Evolutionary conservation across 2,797 vertebrate species (phyloP).

Genomic region (Esox lucius): DNA sequence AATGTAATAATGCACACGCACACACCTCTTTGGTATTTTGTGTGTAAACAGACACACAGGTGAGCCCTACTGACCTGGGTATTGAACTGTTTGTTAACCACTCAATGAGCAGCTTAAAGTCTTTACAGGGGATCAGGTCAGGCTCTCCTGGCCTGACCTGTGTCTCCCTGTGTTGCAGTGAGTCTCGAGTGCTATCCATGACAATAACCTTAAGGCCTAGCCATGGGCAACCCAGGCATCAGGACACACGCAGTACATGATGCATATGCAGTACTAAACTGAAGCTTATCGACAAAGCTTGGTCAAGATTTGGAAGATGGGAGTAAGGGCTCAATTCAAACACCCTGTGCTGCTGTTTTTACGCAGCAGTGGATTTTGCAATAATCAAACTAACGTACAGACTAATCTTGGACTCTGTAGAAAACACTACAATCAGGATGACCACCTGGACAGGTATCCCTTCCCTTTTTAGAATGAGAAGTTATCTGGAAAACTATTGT

Average conservation of each 20-base stretch:
- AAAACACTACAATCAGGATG: too few relatives aligned
- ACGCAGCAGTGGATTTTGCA: too few relatives aligned
- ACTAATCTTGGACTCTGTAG: too few relatives aligned
- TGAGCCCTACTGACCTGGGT: slow-evolving; percentile 46
- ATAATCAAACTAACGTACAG: too few relatives aligned
- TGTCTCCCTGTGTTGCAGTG: slow-evolving; percentile 11
- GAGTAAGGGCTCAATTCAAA: too few relatives aligned
- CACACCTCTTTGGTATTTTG: slow-evolving; percentile 45
- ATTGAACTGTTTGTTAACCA: slow-evolving; percentile 53
- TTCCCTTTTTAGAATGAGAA: too few relatives aligned
- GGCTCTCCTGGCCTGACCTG: slow-evolving; percentile 18
- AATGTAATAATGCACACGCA: not conserved
- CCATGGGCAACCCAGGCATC: slow-evolving; percentile 13
- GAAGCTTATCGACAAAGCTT: not conserved
- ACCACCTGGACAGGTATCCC: too few relatives aligned
- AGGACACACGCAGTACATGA: not conserved
- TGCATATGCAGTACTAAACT: not conserved
- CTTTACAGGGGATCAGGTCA: slow-evolving; percentile 72
- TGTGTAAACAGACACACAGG: slow-evolving; percentile 61
- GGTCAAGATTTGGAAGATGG: not conserved
- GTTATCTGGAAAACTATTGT: too few relatives aligned
- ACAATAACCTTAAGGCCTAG: slow-evolving; percentile 25
- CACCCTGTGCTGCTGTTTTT: not conserved
- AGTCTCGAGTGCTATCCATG: slow-evolving; percentile 33
- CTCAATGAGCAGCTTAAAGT: slow-evolving; percentile 72